A percentile compares a stretch with the other conserved stretches of the same genome.
Conservation (phyloP, 2,888 invertebrate species). For the Polyommatus iphigenia region DNA sequence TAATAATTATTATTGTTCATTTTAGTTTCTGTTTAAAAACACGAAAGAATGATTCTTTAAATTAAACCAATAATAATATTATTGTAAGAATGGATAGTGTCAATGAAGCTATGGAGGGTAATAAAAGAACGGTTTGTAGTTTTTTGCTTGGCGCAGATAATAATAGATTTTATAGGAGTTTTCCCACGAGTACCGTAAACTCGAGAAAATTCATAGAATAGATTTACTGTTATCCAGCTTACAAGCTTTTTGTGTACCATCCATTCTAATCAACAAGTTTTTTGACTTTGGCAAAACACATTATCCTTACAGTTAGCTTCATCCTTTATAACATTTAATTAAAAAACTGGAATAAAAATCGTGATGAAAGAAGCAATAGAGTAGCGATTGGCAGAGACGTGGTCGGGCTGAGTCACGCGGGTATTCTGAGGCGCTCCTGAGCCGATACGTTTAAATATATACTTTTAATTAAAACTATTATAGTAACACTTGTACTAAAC, state of each 20-base stretch:
- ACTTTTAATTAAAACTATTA: slow-evolving; percentile 28
- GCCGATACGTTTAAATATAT: slow-evolving; percentile 32
- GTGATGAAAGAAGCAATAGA: slow-evolving; percentile 70
- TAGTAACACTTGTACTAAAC: slow-evolving; percentile 18
- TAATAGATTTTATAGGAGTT: too few species aligned
- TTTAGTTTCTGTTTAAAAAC: background rate
- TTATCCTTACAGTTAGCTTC: too few species aligned
- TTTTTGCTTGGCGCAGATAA: too few species aligned
- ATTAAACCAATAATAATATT: slow-evolving; percentile 39
- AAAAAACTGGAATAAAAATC: too few species aligned
- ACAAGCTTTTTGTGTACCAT: too few species aligned
- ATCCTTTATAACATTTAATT: too few species aligned
- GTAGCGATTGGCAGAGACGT: slow-evolving; percentile 76
- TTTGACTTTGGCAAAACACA: background rate
- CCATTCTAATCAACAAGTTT: background rate
- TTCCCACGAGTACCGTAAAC: background rate
- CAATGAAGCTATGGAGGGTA: slow-evolving; percentile 47
- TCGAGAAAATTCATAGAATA: too few species aligned
- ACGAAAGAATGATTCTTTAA: background rate
- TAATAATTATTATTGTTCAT: background rate
- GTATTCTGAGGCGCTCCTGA: slow-evolving; percentile 61
- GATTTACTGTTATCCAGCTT: too few species aligned
- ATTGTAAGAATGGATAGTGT: slow-evolving; percentile 3
- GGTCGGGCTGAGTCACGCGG: slow-evolving; percentile 64
- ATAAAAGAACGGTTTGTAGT: background rate